Conservation (phyloP, 2,797 vertebrate genomes). For the Mormyrops boulengeri region DNA sequence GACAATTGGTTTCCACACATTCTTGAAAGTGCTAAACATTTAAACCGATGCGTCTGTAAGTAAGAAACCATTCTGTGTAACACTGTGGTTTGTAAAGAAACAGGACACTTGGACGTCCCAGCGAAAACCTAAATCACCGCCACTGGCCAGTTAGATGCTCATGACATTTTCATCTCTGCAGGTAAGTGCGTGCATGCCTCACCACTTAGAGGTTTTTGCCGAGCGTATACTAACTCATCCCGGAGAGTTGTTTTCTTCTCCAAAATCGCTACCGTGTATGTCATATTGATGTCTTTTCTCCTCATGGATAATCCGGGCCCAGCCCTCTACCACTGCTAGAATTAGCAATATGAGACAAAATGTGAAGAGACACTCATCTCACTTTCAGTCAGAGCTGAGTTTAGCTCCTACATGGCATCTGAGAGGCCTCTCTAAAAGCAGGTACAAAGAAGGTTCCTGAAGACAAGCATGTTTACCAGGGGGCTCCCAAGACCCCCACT, state of each 20-base stretch:
- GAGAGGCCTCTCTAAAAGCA: not conserved
- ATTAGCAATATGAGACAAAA: not conserved
- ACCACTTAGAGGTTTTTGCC: not conserved
- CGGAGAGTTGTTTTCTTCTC: not conserved
- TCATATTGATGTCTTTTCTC: not conserved
- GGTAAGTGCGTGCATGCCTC: not conserved
- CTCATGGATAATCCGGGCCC: not conserved
- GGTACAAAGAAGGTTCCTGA: not conserved
- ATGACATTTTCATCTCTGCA: not conserved
- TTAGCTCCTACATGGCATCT: not conserved
- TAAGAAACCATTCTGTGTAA: not conserved
- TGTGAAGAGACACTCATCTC: not conserved
- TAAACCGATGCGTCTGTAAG: not conserved
- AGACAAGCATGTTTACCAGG: not conserved
- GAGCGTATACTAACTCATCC: not conserved
- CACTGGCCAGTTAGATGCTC: not conserved
- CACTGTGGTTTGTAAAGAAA: not conserved
- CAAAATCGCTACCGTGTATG: not conserved
- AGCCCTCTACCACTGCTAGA: not conserved
- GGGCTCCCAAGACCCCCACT: not conserved
- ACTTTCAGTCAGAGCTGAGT: not conserved
- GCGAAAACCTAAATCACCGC: not conserved
- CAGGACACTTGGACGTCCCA: not conserved
- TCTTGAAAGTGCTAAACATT: not conserved
- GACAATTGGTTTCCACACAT: constrained; percentile 1